Evolutionary conservation across 1,140 invertebrate genomes (phyloP).

Genomic region (Philaenus spumarius): DNA sequence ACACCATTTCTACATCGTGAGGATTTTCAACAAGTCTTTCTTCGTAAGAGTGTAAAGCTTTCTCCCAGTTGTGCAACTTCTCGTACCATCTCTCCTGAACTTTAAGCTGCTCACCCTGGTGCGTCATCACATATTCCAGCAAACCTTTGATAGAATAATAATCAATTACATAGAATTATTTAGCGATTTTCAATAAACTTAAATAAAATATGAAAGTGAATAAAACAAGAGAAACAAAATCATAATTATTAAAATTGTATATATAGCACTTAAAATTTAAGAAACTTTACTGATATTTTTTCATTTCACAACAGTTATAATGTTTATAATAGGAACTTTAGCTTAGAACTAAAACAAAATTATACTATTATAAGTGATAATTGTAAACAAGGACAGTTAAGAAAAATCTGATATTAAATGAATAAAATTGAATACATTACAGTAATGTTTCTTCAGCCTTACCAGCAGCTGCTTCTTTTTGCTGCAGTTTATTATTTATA

Average conservation of each 20-base stretch:
- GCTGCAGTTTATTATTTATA: conserved; percentile 98
- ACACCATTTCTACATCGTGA: conserved; percentile 68
- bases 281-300: too few relatives aligned
- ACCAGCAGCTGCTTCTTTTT: conserved; percentile 94
- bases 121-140: conserved; percentile 83
- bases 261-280: too few relatives aligned
- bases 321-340: too few relatives aligned
- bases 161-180: too few relatives aligned
- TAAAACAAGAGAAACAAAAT: too few relatives aligned
- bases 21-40: conserved; percentile 49
- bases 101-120: conserved; percentile 61
- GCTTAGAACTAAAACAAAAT: too few relatives aligned
- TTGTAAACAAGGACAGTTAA: too few relatives aligned
- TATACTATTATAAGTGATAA: too few relatives aligned
- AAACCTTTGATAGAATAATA: conserved; percentile 45
- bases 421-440: background rate
- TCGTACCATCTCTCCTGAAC: conserved; percentile 98
- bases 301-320: too few relatives aligned
- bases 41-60: conserved; percentile 82
- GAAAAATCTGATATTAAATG: conserved; percentile 10
- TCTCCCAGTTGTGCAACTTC: conserved; percentile 98
- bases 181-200: too few relatives aligned
- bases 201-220: too few relatives aligned
- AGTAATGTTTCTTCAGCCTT: conserved; percentile 18
- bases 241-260: too few relatives aligned